Conservation (phyloP, 1,140 invertebrate species). For the Apis laboriosa region DNA sequence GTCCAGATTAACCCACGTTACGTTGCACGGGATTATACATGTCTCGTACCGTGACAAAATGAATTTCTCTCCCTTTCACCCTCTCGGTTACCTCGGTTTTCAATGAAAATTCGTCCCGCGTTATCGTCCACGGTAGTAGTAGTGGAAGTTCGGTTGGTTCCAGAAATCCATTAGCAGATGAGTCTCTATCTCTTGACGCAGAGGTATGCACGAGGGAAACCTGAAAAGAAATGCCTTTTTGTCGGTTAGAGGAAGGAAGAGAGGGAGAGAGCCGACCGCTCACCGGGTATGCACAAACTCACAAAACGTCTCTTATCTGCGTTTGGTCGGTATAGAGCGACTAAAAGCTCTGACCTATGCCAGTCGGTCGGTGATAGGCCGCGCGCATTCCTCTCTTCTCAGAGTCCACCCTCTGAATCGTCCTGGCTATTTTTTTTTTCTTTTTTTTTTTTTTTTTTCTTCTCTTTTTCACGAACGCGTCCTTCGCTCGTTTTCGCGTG, state of each 20-base stretch:
- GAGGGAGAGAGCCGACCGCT: not conserved
- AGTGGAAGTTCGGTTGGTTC: not conserved
- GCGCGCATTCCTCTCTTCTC: slow-evolving; percentile 73
- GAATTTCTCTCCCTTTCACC: not conserved
- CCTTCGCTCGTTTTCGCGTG: not conserved
- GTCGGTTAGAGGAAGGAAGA: not conserved
- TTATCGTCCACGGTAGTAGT: not conserved
- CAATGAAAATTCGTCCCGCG: slow-evolving; percentile 27
- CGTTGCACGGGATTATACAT: not conserved
- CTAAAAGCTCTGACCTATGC: slow-evolving; percentile 79
- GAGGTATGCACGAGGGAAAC: not conserved
- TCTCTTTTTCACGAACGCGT: too few species aligned
- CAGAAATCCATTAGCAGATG: slow-evolving; percentile 23
- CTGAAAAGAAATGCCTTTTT: not conserved
- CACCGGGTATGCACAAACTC: slow-evolving; percentile 54
- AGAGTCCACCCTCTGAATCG: slow-evolving; percentile 72
- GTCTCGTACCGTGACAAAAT: slow-evolving; percentile 18
- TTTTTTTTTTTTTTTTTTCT: too few species aligned
- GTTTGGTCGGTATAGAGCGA: slow-evolving; percentile 55
- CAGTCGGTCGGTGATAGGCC: slow-evolving; percentile 76
- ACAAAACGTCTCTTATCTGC: slow-evolving; percentile 71
- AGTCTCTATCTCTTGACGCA: not conserved
- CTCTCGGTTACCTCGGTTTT: not conserved
- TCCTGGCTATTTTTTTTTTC: slow-evolving; percentile 49
- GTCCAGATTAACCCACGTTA: not conserved